Evolutionary conservation across 2,797 vertebrate genomes (phyloP), one percentile per base, ranked within the genome.

Genomic region (Acipenser oxyrinchus): DNA sequence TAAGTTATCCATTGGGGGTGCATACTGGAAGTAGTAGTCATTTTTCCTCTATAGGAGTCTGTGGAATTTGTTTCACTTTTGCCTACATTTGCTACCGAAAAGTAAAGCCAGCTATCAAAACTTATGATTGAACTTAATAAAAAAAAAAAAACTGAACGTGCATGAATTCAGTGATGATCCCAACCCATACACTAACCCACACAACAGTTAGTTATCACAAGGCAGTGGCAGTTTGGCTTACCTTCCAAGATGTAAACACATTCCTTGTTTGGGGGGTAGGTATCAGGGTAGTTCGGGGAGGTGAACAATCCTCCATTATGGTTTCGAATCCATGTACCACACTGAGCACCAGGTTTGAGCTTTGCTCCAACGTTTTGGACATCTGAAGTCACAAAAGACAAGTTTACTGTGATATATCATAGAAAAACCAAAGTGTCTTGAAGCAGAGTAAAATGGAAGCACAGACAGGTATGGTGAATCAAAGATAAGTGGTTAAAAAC

Each of bases 241-340:
- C 97, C 97, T 95, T 99, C 96, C 80, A 99, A 88, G 82, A 98
- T 95, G 76, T 97, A 99, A 77, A 96, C 85, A 70, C 97, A 99
- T 82, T 98, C 97, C 81, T 96, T 96, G 83, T 99, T 99, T 68
- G 97, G 93, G 1, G 97, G 97, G 81, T 99, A 99, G 53, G 90
- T 84, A 73, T 91, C 92, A 49, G 95, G 97, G 77, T 96, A 99
- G 84, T 95, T 98, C 10, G 95, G 95, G 23, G 97, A 99, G 69
- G 93, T 90, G 80, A 99, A 99, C 69, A 94, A 93, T 9, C 96
- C 97, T 37, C 97, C 97, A 10, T 97, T 97, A 83, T 94, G 94
- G 72, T 94, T 99, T 73, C 95, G 89, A 64, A 95, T 90, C 96
- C 96, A 99, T 0, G 90, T 92, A 71, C 96, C 93, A 68, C 97